These are phyloP conservation scores for Spheniscus mendiculus DNA, from an alignment of 2,113 vertebrate genomes.

Conservation along the genomic window DNA sequence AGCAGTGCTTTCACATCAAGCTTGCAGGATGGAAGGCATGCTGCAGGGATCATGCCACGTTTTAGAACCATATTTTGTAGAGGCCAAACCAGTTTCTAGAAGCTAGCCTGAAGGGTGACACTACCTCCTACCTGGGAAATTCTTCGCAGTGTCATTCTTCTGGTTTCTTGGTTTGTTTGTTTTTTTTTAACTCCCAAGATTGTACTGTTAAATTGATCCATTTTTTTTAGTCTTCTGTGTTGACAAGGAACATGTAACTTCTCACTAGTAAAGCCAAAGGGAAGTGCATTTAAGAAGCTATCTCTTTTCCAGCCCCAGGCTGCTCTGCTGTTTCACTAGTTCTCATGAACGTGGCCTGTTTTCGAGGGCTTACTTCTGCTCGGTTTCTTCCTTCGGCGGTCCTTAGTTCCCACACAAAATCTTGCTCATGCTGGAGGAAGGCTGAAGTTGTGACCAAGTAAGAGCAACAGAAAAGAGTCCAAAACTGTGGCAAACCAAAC, in stretches of 20 bases:
- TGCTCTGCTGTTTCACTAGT: neutral
- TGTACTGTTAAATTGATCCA: neutral
- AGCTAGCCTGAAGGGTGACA: neutral
- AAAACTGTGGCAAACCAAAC: neutral
- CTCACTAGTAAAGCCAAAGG: neutral
- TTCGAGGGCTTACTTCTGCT: neutral
- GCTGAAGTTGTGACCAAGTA: neutral
- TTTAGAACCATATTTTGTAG: neutral
- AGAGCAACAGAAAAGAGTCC: neutral
- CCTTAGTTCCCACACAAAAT: neutral
- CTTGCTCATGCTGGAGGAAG: neutral
- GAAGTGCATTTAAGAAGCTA: neutral
- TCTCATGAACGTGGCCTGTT: neutral
- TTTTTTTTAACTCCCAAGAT: neutral
- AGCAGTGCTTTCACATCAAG: neutral
- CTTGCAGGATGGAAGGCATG: neutral
- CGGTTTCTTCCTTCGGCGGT: neutral
- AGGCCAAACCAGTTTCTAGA: neutral
- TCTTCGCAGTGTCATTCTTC: neutral
- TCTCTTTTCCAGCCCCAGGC: neutral
- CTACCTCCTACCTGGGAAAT: neutral
- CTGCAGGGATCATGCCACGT: fast-evolving
- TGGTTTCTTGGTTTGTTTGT: neutral
- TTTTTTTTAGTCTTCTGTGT: neutral
- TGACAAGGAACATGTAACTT: neutral